Evolutionary conservation across 1,140 invertebrate genomes (phyloP), one percentile per base, ranked within the genome.

Genomic region (Aplysia californica): DNA sequence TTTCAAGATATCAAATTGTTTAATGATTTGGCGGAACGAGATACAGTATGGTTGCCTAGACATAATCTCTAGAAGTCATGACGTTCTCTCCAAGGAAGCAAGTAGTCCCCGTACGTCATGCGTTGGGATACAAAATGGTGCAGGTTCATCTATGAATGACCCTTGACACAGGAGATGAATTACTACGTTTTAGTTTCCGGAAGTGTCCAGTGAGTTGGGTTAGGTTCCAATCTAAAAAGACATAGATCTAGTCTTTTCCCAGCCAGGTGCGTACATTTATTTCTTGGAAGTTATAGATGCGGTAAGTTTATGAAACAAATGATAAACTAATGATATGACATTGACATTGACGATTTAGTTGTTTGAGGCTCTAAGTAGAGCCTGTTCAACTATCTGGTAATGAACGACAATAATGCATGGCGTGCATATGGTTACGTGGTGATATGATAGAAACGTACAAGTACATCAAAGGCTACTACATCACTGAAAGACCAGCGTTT

Each of bases 31-130:
- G 3, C 6, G 39, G 39, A 36, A 21, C 35, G 39, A 35, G 39
- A 2, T 26, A 26, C 66, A 68, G 4, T 10, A 29, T 70, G 44
- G 68, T 70, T 70, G 68, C 68, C 31, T 10, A 31, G 50, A n/a
- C 50, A 38, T 1, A 33, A 2, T 56, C 26, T 56, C 31, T 50
- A 44, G 26, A 50, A 41, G 36, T 15, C 21, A 3, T 68, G 68
- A 70, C 68, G 68, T 44, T 70, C 44, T 70, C 50, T 56, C 68
- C 68, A 55, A 70, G 68, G 68, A 3, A 56, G 68, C 68, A 70
- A 56, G 1, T 26, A 56, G 21, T 56, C 20, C 44, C 26, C 23
- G 2, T 56, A 56, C 68, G 68, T 70, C 68, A 70, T 29, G 3
- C 23, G 31, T 55, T 31, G 31, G 68, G 50, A 70, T 56, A 33